A percentile compares a stretch with the other conserved stretches of the same genome.
phyloP scores from a whole-genome alignment of 2,888 invertebrate species.

The Chesias legatella region DNA sequence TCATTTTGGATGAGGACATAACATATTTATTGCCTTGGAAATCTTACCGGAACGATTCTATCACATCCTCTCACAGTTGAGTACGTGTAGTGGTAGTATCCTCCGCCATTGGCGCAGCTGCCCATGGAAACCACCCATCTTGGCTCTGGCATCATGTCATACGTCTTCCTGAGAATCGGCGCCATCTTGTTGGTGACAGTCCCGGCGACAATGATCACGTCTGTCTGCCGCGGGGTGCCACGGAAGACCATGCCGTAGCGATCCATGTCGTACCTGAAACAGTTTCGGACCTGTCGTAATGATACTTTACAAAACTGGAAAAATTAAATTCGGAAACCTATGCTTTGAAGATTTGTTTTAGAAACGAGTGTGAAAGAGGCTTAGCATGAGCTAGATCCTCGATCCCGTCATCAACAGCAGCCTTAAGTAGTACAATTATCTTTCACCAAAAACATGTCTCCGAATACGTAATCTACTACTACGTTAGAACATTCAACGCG shows the following conservation, averaged over 20 bases:
- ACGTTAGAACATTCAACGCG: too few relatives aligned
- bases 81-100: constrained; percentile 99
- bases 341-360: too few relatives aligned
- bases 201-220: constrained; percentile 98
- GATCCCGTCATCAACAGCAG: too few relatives aligned
- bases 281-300: not conserved
- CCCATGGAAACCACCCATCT: constrained; percentile 99
- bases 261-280: constrained; percentile 95
- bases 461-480: too few relatives aligned
- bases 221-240: constrained; percentile 97
- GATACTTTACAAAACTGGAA: too few relatives aligned
- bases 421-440: too few relatives aligned
- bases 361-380: too few relatives aligned
- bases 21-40: too few relatives aligned
- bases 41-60: constrained; percentile 61
- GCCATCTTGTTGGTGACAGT: constrained; percentile 99
- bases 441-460: too few relatives aligned
- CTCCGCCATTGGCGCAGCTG: constrained; percentile 99
- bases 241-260: constrained; percentile 97
- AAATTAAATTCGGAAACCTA: too few relatives aligned
- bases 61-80: constrained; percentile 88
- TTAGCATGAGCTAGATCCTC: too few relatives aligned
- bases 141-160: constrained; percentile 98
- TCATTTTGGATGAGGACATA: too few relatives aligned
- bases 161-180: constrained; percentile 95